Percentiles rank a stretch among this genome's conserved stretches.
These are phyloP conservation scores for Rutpela maculata DNA, from an alignment of 2,888 invertebrate species.

Conservation along the genomic window DNA sequence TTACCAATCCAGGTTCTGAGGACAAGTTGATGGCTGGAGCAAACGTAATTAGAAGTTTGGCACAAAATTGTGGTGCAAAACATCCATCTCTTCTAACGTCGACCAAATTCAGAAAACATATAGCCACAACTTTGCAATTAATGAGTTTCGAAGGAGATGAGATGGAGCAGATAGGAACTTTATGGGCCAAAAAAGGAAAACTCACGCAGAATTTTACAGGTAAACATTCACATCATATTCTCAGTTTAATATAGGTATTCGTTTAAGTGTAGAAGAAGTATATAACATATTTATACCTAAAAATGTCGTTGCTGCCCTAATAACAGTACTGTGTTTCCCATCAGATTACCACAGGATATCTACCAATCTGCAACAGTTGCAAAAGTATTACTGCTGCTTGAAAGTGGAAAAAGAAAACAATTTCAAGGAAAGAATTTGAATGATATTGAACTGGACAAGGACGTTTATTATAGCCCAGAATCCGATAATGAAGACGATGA, in stretches of 20 bases:
- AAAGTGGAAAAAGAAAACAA: constrained; percentile 46
- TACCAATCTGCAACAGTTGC: constrained; percentile 53
- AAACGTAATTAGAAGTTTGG: constrained; percentile 45
- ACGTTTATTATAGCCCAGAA: constrained; percentile 36
- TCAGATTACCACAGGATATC: constrained; percentile 46
- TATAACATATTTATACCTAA: neutral
- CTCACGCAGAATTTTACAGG: constrained; percentile 52
- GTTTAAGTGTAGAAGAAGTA: constrained; percentile 23
- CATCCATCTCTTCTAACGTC: constrained; percentile 50
- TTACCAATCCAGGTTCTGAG: constrained; percentile 51
- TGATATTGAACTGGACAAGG: constrained; percentile 45
- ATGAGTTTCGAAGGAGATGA: constrained; percentile 53
- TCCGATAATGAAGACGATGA: neutral
- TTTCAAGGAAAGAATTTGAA: constrained; percentile 44
- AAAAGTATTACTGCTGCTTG: constrained; percentile 45
- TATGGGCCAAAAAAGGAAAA: constrained; percentile 61
- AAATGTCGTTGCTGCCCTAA: no score
- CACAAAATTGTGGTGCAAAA: constrained; percentile 47
- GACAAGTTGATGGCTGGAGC: constrained; percentile 53
- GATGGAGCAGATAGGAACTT: constrained; percentile 58
- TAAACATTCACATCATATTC: neutral
- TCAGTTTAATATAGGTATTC: neutral
- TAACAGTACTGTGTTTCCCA: neutral
- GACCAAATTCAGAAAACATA: constrained; percentile 56
- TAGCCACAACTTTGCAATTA: constrained; percentile 57